Base-by-base conservation (phyloP, 2,888 invertebrate genomes). In the Hypomecis atomaria region DNA sequence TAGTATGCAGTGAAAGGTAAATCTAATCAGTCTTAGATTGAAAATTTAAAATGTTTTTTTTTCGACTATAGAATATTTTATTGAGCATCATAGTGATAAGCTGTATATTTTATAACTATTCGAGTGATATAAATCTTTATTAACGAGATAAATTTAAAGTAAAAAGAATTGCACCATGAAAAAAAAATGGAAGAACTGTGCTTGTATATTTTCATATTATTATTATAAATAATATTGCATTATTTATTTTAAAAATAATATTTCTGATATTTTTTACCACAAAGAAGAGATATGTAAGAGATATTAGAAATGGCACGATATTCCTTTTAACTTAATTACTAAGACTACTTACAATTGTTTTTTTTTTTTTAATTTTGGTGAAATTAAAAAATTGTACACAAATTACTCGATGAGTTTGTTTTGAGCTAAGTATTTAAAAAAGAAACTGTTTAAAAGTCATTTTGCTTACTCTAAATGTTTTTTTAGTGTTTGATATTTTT, bases 11-110 rank as follows among this genome's bases (percentile, higher is more conserved):
- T 75, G 76, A 78, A 80, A 65, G 82, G 85, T 88, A 80, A 89
- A 80, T 88, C 90, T 90, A 90, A 86, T 91, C 90, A 91, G 90
- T 91, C 90, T 91, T 91, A 88, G 86, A 86, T 88, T 79, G 87
- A 89, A 86, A 79, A 81, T 85, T 77, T 66, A 81, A 81, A 77
- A 69, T 66, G 71, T 67, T 63, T 58, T 74, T 66, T 71, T 65
- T 64, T 73, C 73, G 65, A 75, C 73, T 70, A 69, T 64, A 71
- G 74, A 76, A 73, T 77, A 78, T 53, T 65, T 58, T 58, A 65
- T 86, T 87, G 87, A 87, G 86, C 87, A 82, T 80, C 62, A 71
- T 75, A 75, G 73, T 77, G 76, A 78, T 78, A 83, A 82, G 81
- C 81, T 75, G 70, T 77, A 75, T 67, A 63, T 43, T 53, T 53